Evolutionary conservation across 2,797 vertebrate species (phyloP).

Genomic region (Semaprochilodus insignis): DNA sequence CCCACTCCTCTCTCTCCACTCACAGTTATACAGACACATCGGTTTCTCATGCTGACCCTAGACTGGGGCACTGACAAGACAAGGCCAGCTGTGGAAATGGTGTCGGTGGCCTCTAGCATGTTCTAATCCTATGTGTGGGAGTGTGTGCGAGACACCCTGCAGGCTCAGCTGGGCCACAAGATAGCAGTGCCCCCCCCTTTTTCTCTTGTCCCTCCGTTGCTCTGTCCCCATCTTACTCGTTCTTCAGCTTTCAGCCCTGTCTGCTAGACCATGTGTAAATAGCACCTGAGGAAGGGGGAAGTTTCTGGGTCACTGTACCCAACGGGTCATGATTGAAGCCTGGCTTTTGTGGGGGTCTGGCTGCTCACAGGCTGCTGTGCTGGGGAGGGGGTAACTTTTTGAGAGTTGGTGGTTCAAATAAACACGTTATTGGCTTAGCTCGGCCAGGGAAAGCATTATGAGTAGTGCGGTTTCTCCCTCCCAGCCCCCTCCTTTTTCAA

Average conservation of each 20-base stretch:
- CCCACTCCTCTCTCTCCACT: neutral
- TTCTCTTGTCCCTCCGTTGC: neutral
- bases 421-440: conserved; percentile 27
- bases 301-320: conserved; percentile 57
- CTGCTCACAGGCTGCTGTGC: neutral
- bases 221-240: conserved; percentile 5
- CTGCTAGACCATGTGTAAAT: conserved; percentile 39
- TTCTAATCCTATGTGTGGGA: conserved; percentile 67
- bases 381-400: neutral
- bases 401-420: neutral
- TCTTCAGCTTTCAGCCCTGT: conserved; percentile 20
- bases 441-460: conserved; percentile 33
- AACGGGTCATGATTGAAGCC: conserved; percentile 13
- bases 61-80: conserved; percentile 45
- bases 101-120: conserved; percentile 68
- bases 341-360: conserved; percentile 5
- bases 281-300: conserved; percentile 36
- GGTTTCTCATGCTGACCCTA: conserved; percentile 27
- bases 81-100: conserved; percentile 71
- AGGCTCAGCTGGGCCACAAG: conserved; percentile 65
- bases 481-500: neutral
- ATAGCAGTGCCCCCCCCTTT: conserved; percentile 52
- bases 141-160: conserved; percentile 55
- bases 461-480: neutral
- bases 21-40: conserved; percentile 8